phyloP scores from a whole-genome alignment of 2,888 invertebrate species.

The Diaphora mendica region DNA sequence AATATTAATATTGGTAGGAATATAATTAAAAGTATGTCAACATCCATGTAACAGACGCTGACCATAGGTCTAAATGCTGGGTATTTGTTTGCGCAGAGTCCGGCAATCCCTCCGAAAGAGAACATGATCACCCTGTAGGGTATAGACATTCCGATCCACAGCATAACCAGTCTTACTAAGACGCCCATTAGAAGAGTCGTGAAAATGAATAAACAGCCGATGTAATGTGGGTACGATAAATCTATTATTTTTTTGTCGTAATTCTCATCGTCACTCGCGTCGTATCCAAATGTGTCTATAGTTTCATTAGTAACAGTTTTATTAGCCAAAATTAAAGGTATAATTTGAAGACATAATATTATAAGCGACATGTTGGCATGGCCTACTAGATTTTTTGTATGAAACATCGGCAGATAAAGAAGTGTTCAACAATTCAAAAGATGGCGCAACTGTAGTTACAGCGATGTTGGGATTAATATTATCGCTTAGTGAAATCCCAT shows the following conservation, averaged over 20 bases:
- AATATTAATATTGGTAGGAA: constrained; percentile 76
- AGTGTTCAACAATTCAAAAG: not conserved
- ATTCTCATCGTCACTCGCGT: not conserved
- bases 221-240: constrained; percentile 66
- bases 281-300: too few relatives aligned
- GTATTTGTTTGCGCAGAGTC: constrained; percentile 69
- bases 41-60: constrained; percentile 70
- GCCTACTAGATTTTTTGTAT: constrained; percentile 47
- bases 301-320: not conserved
- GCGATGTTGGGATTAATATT: too few relatives aligned
- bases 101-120: constrained; percentile 69
- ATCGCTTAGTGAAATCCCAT: too few relatives aligned
- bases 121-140: constrained; percentile 80
- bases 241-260: constrained; percentile 48
- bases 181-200: constrained; percentile 70
- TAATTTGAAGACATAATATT: constrained; percentile 30
- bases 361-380: constrained; percentile 47
- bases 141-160: constrained; percentile 67
- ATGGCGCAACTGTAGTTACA: too few relatives aligned
- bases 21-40: constrained; percentile 64
- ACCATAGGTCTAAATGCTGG: constrained; percentile 71
- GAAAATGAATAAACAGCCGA: constrained; percentile 72
- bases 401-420: not conserved
- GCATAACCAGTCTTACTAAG: constrained; percentile 68
- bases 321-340: constrained; percentile 15